Evolutionary conservation across 2,888 invertebrate species (phyloP).

Genomic region (Drosophila gaucha): DNA sequence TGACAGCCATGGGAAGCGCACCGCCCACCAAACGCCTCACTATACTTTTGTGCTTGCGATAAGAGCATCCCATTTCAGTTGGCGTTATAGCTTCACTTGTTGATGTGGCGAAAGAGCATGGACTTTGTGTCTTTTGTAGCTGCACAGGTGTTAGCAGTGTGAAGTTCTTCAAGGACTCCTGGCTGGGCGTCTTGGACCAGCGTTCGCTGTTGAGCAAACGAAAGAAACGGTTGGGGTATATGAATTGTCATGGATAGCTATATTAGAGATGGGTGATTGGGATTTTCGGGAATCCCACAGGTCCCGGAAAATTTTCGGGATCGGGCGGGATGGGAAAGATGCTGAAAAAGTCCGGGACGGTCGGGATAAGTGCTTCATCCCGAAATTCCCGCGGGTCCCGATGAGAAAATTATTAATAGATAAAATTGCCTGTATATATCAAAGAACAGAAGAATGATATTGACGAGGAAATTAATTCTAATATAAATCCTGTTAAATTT

Average conservation of each 20-base stretch:
- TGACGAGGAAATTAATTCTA: too few relatives aligned
- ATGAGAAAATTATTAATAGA: too few relatives aligned
- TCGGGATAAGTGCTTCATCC: too few relatives aligned
- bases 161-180: constrained; percentile 92
- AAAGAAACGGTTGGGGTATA: background rate
- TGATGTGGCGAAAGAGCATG: background rate
- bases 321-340: too few relatives aligned
- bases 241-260: background rate
- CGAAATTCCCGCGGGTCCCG: too few relatives aligned
- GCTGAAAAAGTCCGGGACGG: too few relatives aligned
- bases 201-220: constrained; percentile 85
- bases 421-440: too few relatives aligned
- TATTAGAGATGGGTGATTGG: too few relatives aligned
- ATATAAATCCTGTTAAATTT: too few relatives aligned
- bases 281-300: too few relatives aligned
- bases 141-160: constrained; percentile 42
- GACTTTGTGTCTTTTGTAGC: constrained; percentile 2
- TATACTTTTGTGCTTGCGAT: background rate
- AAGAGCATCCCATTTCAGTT: background rate
- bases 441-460: too few relatives aligned
- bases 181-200: constrained; percentile 92
- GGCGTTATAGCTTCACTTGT: background rate
- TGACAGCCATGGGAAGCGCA: background rate
- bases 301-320: too few relatives aligned
- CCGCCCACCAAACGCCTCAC: constrained; percentile 4